A percentile compares a stretch with the other conserved stretches of the same genome.
These are phyloP conservation scores for Chionomys nivalis DNA, from an alignment of 2,113 vertebrate species.

Conservation along the genomic window DNA sequence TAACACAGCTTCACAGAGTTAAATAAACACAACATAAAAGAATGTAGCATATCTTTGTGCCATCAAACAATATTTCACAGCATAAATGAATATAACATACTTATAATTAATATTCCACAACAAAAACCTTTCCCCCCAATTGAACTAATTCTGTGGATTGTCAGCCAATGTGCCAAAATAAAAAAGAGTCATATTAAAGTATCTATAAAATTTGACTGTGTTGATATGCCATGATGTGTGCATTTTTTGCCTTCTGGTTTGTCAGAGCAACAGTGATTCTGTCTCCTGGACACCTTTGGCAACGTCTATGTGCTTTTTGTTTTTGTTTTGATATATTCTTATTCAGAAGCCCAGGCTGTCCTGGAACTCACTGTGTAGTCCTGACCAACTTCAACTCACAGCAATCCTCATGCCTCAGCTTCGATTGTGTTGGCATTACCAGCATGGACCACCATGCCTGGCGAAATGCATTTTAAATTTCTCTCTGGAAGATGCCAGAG, in stretches of 20 bases:
- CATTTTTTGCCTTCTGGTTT: not conserved
- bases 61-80: not conserved
- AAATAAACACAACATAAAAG: not conserved
- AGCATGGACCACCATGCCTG: too few relatives aligned
- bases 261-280: not conserved
- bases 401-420: too few relatives aligned
- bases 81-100: not conserved
- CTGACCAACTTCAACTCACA: not conserved
- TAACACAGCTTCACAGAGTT: not conserved
- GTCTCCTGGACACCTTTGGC: not conserved
- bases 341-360: not conserved
- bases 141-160: not conserved
- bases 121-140: not conserved
- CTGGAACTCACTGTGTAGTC: not conserved
- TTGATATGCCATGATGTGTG: not conserved
- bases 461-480: not conserved
- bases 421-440: not conserved
- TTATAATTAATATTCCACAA: not conserved
- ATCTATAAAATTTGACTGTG: not conserved
- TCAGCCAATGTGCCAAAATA: not conserved
- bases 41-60: not conserved
- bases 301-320: not conserved
- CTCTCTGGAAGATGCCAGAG: not conserved
- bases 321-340: not conserved
- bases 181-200: not conserved